Conservation (phyloP, 1,140 invertebrate genomes). For the Parapsyche elsis region DNA sequence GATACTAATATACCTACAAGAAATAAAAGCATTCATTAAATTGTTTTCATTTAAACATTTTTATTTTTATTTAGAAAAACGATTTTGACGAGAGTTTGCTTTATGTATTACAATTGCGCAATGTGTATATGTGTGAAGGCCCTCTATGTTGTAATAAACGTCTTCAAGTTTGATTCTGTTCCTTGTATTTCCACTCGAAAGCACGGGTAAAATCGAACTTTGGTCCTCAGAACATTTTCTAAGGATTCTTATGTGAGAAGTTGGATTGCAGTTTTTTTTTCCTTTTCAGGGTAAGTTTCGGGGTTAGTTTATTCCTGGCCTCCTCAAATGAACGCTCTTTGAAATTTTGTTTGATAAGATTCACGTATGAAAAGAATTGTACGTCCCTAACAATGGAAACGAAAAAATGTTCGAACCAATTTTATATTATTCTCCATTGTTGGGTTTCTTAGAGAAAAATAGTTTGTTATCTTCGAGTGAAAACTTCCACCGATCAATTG, state of each 20-base stretch:
- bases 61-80: too few relatives aligned
- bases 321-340: slow-evolving; percentile 51
- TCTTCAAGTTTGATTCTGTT: slow-evolving; percentile 56
- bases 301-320: slow-evolving; percentile 49
- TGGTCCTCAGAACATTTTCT: slow-evolving; percentile 55
- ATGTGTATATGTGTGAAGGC: slow-evolving; percentile 36
- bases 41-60: too few relatives aligned
- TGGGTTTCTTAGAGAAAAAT: slow-evolving; percentile 21
- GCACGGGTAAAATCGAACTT: slow-evolving; percentile 55
- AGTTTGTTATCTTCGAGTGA: slow-evolving; percentile 31
- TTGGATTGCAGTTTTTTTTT: slow-evolving; percentile 56
- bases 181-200: slow-evolving; percentile 54
- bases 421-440: slow-evolving; percentile 32
- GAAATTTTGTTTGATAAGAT: slow-evolving; percentile 53
- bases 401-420: slow-evolving; percentile 14
- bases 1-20: too few relatives aligned
- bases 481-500: slow-evolving; percentile 6
- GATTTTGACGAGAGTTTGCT: neutral
- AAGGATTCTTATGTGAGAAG: slow-evolving; percentile 56
- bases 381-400: slow-evolving; percentile 24
- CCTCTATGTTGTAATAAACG: slow-evolving; percentile 55
- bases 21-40: too few relatives aligned
- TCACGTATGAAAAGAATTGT: slow-evolving; percentile 40
- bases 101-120: neutral
- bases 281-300: slow-evolving; percentile 48